Evolutionary conservation across 2,797 vertebrate species (phyloP), one percentile per base, ranked within the genome.

Genomic region (Bucorvus abyssinicus): DNA sequence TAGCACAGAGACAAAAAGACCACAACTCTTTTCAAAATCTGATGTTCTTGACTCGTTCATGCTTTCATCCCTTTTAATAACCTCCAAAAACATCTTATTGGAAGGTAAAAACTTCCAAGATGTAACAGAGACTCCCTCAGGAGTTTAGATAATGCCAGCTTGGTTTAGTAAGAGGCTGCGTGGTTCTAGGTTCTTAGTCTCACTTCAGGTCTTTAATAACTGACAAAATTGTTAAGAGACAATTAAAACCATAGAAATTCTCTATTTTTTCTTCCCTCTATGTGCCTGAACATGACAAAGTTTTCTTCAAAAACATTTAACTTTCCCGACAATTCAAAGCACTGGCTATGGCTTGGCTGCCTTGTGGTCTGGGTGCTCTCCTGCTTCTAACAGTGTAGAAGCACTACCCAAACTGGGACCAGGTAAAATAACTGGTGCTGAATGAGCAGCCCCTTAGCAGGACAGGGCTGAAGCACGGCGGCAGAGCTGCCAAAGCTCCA

Each of bases 1-100:
- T 55, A 83, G 70, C 18, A 71, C 0, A 0, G 42, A 96, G 61
- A 83, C 42, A 94, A 93, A 91, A 87, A 61, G 55, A 92, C 69
- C 79, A 75, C 79, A 91, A 21, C 64, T 89, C 65, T 91, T 91
- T 80, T 59, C 15, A 86, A 87, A 95, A 88, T 89, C 53, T 55
- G 12, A 78, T 78, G 55, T 61, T 77, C 65, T 77, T 85, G n/a
- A 91, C 63, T 78, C 5, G 2, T 64, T 87, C 53, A 78, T 65
- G 53, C 29, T 91, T 93, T 89, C 42, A 57, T 53, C 20, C 38
- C 42, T 87, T 95, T 80, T 67, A 80, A 81, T 59, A 64, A 91
- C 50, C 45, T 27, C 75, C 61, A 81, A 61, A 83, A 94, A 81
- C 27, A 76, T 50, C 50, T 65, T 71, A 88, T 2, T 83, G 55